Base-by-base conservation (phyloP, 1,140 invertebrate genomes). In the Eriosoma lanigerum region DNA sequence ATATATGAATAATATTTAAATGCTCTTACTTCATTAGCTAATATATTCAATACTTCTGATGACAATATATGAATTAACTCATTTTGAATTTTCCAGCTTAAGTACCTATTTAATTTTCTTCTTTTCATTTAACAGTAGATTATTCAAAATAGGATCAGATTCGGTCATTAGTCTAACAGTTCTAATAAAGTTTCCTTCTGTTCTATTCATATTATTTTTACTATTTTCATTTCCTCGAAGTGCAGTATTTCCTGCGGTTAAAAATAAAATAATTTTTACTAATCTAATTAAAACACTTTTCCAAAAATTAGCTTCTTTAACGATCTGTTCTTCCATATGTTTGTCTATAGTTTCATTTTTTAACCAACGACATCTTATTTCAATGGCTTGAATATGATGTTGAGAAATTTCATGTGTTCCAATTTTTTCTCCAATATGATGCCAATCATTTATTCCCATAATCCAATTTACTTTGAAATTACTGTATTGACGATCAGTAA, bases 241-340 rank as follows among this genome's bases (percentile, higher is more conserved):
- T 3, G 50, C 48, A 52, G 46, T 75, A 54, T 75, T 52, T 1
- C 29, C 29, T 6, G 72, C 19, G 15, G 44, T 56, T 75, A 54
- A 75, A 75, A 75, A 50, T 54, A 32, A 52, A 75, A 56, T 75
- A 19, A 75, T 75, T 46, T 75, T 75, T 2, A 75, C 13, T 29
- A 75, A 54, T 29, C 72, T 24, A 21, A 29, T 38, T 26, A 54
- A 52, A 75, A 75, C 52, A 44, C 24, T 48, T 56, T n/a, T 75
- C 72, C 72, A 75, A 75, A 75, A 75, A 26, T 1, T 54, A 38
- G 24, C n/a, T 29, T 75, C 50, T 75, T 75, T 48, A 21, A 12
- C 6, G 50, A 75, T 75, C 29, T 75, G 3, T 19, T 29, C 24
- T 56, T 75, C 72, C n/a, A 75, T n/a, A 12, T 54, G 26, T 26